These are phyloP conservation scores for Pantherophis guttatus DNA, from an alignment of 2,113 vertebrate genomes.

Conservation along the genomic window DNA sequence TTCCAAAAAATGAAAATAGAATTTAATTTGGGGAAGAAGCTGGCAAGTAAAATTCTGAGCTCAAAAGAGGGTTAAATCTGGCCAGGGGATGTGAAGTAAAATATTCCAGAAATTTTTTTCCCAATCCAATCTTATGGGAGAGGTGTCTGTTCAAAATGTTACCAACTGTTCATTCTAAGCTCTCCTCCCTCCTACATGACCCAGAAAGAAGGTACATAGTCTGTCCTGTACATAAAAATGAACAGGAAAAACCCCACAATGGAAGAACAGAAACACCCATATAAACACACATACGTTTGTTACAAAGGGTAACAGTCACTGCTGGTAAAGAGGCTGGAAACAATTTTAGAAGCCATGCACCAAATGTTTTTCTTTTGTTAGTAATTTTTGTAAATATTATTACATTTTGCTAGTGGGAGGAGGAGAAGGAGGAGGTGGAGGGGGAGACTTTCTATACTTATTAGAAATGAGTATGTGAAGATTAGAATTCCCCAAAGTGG, in stretches of 20 bases:
- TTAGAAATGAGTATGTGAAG: neutral
- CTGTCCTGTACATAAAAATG: neutral
- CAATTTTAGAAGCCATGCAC: neutral
- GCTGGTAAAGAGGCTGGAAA: neutral
- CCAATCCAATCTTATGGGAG: neutral
- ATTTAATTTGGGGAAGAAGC: neutral
- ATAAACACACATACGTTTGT: neutral
- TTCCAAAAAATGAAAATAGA: neutral
- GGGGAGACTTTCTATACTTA: neutral
- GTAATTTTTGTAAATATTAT: neutral
- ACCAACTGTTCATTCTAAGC: neutral
- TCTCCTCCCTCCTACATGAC: neutral
- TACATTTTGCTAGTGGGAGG: neutral
- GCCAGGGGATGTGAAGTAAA: neutral
- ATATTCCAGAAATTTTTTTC: neutral
- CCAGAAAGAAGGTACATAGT: neutral
- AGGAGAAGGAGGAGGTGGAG: no score
- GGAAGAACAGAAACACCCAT: neutral
- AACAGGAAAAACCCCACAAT: neutral
- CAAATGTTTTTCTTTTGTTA: neutral
- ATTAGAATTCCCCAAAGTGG: neutral
- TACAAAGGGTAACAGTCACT: neutral
- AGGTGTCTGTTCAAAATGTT: neutral
- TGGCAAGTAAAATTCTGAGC: neutral
- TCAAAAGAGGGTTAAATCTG: neutral